Conservation (phyloP, 2,888 invertebrate species). For the Galerucella calmariensis region DNA sequence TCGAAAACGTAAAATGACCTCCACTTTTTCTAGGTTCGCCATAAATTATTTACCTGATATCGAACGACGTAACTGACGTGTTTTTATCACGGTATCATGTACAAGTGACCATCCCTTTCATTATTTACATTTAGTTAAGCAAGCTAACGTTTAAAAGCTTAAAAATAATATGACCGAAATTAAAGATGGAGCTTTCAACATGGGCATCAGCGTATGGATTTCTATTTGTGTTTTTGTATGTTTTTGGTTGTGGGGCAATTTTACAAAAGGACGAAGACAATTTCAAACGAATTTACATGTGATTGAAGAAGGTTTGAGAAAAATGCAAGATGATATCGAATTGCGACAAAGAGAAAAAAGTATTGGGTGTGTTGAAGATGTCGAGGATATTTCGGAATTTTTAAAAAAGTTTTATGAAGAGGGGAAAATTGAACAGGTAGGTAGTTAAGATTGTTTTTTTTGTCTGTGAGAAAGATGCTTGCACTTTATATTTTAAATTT, state of each 20-base stretch:
- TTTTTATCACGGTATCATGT: not conserved
- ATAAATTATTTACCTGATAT: slow-evolving; percentile 15
- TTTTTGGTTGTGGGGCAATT: slow-evolving; percentile 57
- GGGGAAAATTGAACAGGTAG: slow-evolving; percentile 29
- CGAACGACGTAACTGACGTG: slow-evolving; percentile 6
- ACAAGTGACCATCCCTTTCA: not conserved
- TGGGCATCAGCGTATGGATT: slow-evolving; percentile 54
- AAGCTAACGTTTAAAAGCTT: not conserved
- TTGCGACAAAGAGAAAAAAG: slow-evolving; percentile 51
- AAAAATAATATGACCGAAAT: not conserved
- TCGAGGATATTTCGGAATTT: slow-evolving; percentile 48
- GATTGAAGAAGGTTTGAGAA: slow-evolving; percentile 60
- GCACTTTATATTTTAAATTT: no score
- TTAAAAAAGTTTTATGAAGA: slow-evolving; percentile 40
- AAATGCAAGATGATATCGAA: slow-evolving; percentile 59
- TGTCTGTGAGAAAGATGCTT: not conserved
- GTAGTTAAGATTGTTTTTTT: slow-evolving; percentile 18
- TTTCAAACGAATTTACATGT: slow-evolving; percentile 59
- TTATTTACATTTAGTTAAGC: not conserved
- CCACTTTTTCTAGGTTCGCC: not conserved
- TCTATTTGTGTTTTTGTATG: slow-evolving; percentile 56
- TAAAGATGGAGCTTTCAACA: slow-evolving; percentile 37
- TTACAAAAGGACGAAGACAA: slow-evolving; percentile 56
- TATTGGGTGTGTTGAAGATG: slow-evolving; percentile 50
- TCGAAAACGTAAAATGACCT: not conserved